phyloP scores from a whole-genome alignment of 2,113 vertebrate genomes.

The Heliornis fulica region DNA sequence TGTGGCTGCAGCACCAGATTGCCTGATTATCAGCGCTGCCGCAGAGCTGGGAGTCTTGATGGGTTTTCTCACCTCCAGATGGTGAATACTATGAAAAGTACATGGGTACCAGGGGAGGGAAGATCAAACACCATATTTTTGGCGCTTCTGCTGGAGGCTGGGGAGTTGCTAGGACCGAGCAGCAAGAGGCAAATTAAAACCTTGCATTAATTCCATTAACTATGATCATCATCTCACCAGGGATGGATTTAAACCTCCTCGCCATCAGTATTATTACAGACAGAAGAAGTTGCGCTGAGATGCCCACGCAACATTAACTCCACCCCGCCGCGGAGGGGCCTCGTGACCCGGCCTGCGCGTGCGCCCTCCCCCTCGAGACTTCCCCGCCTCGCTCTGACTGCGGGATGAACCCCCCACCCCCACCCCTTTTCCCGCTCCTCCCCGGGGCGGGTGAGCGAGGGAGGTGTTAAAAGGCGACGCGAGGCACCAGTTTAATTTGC shows the following conservation, averaged over 20 bases:
- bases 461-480: neutral
- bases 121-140: slow-evolving; percentile 4
- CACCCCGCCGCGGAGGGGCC: neutral
- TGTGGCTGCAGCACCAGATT: neutral
- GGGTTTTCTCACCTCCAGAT: slow-evolving; percentile 44
- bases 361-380: neutral
- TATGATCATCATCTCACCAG: slow-evolving; percentile 41
- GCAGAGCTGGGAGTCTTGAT: neutral
- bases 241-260: slow-evolving; percentile 1
- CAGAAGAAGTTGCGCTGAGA: neutral
- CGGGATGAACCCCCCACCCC: neutral
- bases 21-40: neutral
- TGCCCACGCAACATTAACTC: neutral
- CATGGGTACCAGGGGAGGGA: neutral
- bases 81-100: neutral
- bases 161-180: slow-evolving; percentile 11
- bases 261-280: neutral
- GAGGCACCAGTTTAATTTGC: slow-evolving; percentile 59
- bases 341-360: neutral
- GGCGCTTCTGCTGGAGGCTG: neutral
- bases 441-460: neutral
- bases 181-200: slow-evolving; percentile 44
- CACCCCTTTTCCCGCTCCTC: neutral
- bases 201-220: slow-evolving; percentile 53
- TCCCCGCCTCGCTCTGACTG: neutral